Base-by-base conservation (phyloP, 2,888 invertebrate species). In the Drosophila koepferae region DNA sequence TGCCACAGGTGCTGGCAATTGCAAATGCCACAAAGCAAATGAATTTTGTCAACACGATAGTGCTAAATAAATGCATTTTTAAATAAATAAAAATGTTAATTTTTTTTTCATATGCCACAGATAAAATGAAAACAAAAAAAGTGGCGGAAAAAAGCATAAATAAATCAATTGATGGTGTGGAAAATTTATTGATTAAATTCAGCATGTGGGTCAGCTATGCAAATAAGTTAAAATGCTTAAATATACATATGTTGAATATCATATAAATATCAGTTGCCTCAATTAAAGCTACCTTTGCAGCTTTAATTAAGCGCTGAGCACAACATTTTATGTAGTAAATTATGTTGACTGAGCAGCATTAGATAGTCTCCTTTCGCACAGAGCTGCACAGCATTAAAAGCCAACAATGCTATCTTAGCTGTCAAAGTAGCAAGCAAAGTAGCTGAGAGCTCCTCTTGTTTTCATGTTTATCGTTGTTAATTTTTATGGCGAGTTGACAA, bases 1-100 rank as follows among this genome's bases (percentile, higher is more conserved):
- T 60, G 61, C 34, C 61, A 71, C 58, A 71, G 71, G 53, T 71
- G 71, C 41, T 56, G 56, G 6, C 68, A 70, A 70, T 56, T 58
- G 71, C 36, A 53, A 54, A 68, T 46, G 56, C 44, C 56, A 41
- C 63, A 71, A 63, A 71, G 53, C 71, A 71, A 71, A 71, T 72
- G 56, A 41, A 53, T 23, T 71, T 71, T 56, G 62, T 58, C 62
- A 23, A 63, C 58, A 63, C 20, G n/a, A 48, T 31, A 46, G 31
- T 54, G 44, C 44, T 43, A 56, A 63, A 63, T 56, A 71, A 71
- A 71, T 71, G 38, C 9, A 43, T 59, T 63, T 62, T 63, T 54
- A 58, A 63, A 54, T 44, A 71, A 71, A 71, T 59, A 48, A 16
- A 28, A 71, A 23, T 44, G 14, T 5, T 12, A 43, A 54, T 48